Base-by-base conservation (phyloP, 2,888 invertebrate species). In the Eristalis tenax region DNA sequence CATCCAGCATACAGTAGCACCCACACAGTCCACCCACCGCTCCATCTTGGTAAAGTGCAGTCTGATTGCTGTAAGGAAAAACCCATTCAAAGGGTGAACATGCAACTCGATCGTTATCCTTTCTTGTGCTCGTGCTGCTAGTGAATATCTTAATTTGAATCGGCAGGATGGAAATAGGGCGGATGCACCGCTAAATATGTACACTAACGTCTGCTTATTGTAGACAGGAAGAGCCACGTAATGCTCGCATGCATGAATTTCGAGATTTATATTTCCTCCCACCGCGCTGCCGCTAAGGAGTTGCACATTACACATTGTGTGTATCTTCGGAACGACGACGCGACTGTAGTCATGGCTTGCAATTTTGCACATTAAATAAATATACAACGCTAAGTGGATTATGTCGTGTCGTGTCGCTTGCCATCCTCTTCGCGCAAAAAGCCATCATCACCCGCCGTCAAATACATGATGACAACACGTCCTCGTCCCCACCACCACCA, bases 311-410 rank as follows among this genome's bases (percentile, higher is more conserved):
- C 59, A 74, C 63, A 43, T 26, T 32, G 18, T 56, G 56, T 77
- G 73, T 73, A 38, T 26, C 18, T 26, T 57, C 59, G 66, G 13
- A 15, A 32, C 1, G 43, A 43, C 15, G 28, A 28, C 28, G 5
- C n/a, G 38, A 11, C 23, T 40, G 13, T 65, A 69, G 77, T 78
- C 74, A 78, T 74, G 74, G 59, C 73, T 26, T 83, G 86, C 78
- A 86, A 78, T 86, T 86, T 75, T 75, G 11, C 56, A 70, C 83
- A 71, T 86, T 86, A 86, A 82, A 86, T 78, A 86, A 83, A 71
- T 75, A 86, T 79, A 63, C 71, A 66, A 61, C 85, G 26, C 75
- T 82, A 86, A 86, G 86, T 86, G 78, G 86, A 86, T 86, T 82
- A 78, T 78, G 65, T 83, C 86, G 74, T 78, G 82, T 69, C 4